Percentiles rank a stretch among this genome's conserved stretches.
Conservation (phyloP, 2,888 invertebrate genomes). For the Brachylomia viminalis region DNA sequence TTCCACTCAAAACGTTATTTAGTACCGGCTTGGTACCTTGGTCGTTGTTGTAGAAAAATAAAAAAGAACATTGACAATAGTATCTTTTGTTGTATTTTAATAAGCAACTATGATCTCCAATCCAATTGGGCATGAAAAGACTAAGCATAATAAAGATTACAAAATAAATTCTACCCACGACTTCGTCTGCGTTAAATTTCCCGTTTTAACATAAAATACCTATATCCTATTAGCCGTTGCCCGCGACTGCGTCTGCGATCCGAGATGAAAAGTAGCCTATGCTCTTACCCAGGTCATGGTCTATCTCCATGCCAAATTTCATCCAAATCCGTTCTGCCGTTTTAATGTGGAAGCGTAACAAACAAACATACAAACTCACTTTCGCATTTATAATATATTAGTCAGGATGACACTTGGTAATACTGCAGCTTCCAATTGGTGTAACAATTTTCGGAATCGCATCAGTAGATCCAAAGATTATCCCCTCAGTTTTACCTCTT, state of each 20-base stretch:
- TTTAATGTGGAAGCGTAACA: no score
- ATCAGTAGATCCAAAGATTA: neutral
- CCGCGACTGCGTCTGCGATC: no score
- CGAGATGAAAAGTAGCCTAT: no score
- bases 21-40: neutral
- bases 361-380: no score
- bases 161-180: no score
- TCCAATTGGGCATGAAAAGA: neutral
- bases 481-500: neutral
- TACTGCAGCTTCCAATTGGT: neutral
- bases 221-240: no score
- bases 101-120: neutral
- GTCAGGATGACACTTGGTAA: neutral
- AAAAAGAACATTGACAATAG: neutral
- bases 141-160: neutral
- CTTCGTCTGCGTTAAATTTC: no score
- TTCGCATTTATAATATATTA: no score
- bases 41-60: neutral
- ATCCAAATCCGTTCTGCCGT: no score
- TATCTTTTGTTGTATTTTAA: neutral
- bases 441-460: neutral
- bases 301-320: no score
- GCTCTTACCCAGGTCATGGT: no score
- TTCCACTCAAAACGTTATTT: conserved; percentile 1
- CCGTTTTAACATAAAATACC: neutral